phyloP scores from a whole-genome alignment of 1,140 invertebrate genomes.

The Aphelenchoides fujianensis region DNA sequence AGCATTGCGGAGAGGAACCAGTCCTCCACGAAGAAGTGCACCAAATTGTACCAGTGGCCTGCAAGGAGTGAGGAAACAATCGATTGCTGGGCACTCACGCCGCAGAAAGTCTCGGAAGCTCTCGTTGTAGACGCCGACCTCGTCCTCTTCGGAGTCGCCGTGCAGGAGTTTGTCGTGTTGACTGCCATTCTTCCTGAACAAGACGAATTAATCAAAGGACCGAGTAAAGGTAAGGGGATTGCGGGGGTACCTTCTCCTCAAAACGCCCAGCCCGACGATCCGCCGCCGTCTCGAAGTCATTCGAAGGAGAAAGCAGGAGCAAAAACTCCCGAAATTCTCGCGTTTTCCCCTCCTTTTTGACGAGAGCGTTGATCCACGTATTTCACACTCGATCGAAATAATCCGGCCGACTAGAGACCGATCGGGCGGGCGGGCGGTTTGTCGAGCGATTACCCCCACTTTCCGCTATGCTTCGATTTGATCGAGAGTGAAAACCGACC shows the following conservation, averaged over 20 bases:
- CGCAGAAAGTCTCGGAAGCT: neutral
- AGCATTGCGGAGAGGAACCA: constrained; percentile 58
- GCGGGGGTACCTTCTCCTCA: too few species aligned
- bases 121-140: neutral
- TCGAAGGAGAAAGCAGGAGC: neutral
- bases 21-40: constrained; percentile 61
- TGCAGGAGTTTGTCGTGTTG: neutral
- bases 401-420: too few species aligned
- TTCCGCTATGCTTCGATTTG: too few species aligned
- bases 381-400: too few species aligned
- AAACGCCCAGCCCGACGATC: neutral
- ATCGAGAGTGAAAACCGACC: too few species aligned
- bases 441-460: too few species aligned
- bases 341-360: neutral
- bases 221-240: too few species aligned
- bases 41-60: constrained; percentile 50
- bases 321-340: neutral
- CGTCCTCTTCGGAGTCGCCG: neutral
- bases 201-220: neutral
- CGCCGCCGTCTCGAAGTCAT: neutral
- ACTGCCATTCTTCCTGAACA: constrained; percentile 8
- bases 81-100: neutral
- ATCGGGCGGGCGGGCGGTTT: too few species aligned
- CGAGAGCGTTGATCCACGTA: neutral
- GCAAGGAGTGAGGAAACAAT: constrained; percentile 23